Evolutionary conservation across 2,888 invertebrate species (phyloP).

Genomic region (Thereva unica): DNA sequence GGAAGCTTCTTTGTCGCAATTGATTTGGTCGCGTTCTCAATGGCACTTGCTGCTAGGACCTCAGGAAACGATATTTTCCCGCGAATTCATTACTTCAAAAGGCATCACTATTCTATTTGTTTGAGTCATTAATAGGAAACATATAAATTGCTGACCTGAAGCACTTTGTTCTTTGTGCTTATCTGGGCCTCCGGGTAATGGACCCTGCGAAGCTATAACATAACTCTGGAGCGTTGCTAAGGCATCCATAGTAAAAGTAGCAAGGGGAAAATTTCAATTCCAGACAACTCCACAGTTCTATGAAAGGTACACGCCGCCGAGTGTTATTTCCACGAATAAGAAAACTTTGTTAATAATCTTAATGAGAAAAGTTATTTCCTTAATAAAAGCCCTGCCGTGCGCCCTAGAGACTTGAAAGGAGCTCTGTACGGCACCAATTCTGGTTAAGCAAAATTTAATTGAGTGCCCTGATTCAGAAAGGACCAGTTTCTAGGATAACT

Average conservation of each 20-base stretch:
- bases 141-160: no score
- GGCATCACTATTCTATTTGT: no score
- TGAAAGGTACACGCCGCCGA: conserved; percentile 28
- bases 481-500: conserved; percentile 14
- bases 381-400: conserved; percentile 24
- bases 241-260: background rate
- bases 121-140: no score
- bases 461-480: conserved; percentile 17
- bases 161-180: no score
- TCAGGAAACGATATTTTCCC: no score
- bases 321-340: conserved; percentile 33
- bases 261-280: conserved; percentile 24
- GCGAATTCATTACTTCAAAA: no score
- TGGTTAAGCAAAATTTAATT: conserved; percentile 32
- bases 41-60: no score
- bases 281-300: conserved; percentile 13
- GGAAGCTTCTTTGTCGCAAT: no score
- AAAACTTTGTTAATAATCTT: conserved; percentile 33
- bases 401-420: conserved; percentile 17
- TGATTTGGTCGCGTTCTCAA: no score
- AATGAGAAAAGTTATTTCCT: conserved; percentile 34
- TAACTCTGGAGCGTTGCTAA: no score
- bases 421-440: conserved; percentile 21
- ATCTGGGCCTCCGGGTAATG: no score
- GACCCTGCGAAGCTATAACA: no score